Base-by-base conservation (phyloP, 2,113 vertebrate species). In the Porphyrio hochstetteri region DNA sequence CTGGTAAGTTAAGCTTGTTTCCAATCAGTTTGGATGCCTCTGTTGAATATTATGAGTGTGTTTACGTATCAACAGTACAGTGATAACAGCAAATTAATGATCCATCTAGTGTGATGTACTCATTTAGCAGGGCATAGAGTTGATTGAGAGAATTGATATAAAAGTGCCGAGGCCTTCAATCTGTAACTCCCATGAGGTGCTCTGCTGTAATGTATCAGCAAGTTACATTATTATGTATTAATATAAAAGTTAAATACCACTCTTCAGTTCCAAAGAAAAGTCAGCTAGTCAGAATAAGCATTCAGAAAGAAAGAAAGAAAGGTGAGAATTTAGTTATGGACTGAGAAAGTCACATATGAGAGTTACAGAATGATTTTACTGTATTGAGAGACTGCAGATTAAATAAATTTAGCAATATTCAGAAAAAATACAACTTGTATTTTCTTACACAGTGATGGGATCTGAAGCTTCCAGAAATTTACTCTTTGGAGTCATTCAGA, bases 391-490 rank as follows among this genome's bases (percentile, higher is more conserved):
- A 88, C n/a, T 64, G 40, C 50, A 88, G 35, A 55, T 70, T 42
- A 94, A 89, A 94, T 36, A 84, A 86, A 84, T 71, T 81, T 67
- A 92, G 33, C 42, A 82, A 59, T 67, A 61, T 8, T 74, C 60
- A 74, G 29, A 69, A 91, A 88, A 65, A 76, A 36, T 38, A 27
- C 5, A 33, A 57, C 23, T 80, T 72, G 9, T 76, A 53, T 65
- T 88, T 72, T 31, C 28, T 94, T 36, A 84, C 18, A 36, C 5
- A 63, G 8, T 59, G 36, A 65, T 55, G 15, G 7, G 9, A 86
- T 75, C 46, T 38, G 29, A 88, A 85, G 36, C 42, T 77, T 86
- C 27, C 24, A 69, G 40, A 80, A 65, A 7, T 72, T 83, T 69
- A 50, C 40, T 77, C 4, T 27, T 77, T 20, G 72, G 7, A 18